Evolutionary conservation across 1,140 invertebrate species (phyloP), one percentile per base, ranked within the genome.

Genomic region (Pseudachorutes palmiensis): DNA sequence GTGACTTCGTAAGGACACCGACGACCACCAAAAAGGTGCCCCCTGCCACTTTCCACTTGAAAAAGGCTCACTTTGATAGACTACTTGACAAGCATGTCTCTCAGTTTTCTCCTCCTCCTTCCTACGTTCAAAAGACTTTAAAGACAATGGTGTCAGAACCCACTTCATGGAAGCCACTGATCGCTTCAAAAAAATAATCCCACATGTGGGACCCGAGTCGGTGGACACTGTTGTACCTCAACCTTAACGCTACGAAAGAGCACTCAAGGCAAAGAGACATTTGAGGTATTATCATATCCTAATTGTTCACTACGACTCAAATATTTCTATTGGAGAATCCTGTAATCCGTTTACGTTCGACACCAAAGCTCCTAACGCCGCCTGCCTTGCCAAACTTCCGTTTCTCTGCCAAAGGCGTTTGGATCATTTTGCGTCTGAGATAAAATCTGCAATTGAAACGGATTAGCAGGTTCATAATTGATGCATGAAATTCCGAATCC

Each of bases 31-130:
- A 55, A 14, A 55, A 55, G 51, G 51, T 14, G 5, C 51, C 51
- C 14, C 51, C 51, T 19, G 14, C 51, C 24, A 14, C 51, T 19
- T 19, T 14, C 24, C 36, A 9, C 24, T 22, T 55, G 9, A 22
- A 14, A 19, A 5, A 55, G 24, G 24, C 9, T 55, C 12, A 55
- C 24, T 55, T 55, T 55, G 51, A 55, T 55, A 55, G 51, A 55
- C 51, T 26, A 55, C 51, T 55, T 55, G 51, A 55, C 51, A 55
- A 55, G 51, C 51, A 16, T 55, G 51, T 55, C 24, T 55, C 51
- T 55, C 12, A 41, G 19, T 41, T 26, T 55, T 26, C 51, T 55
- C 51, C 51, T 19, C 51, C 14, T 19, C 51, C 24, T 19, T 55
- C 24, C 9, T 55, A 14, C 45, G 32, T 29, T 48, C 36, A 5